A percentile compares a stretch with the other conserved stretches of the same genome.
Conservation (phyloP, 2,797 vertebrate species). For the Pyrocephalus nanus region DNA sequence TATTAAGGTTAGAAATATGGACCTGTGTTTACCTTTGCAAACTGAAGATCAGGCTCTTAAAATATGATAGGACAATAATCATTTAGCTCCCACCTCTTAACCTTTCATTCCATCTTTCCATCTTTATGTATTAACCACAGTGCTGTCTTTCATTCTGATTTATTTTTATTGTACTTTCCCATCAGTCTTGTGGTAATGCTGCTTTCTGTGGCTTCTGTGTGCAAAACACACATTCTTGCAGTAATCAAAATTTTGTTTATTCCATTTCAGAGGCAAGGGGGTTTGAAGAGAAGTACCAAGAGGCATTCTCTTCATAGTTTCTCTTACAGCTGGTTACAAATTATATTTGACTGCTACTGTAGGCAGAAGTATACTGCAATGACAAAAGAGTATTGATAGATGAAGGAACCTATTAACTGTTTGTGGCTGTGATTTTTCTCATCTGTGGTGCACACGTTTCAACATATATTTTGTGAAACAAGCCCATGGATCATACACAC, state of each 20-base stretch:
- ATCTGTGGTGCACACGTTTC: neutral
- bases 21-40: neutral
- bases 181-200: conserved; percentile 4
- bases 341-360: neutral
- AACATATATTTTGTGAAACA: neutral
- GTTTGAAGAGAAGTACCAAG: neutral
- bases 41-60: conserved; percentile 15
- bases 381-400: neutral
- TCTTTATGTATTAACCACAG: conserved; percentile 28
- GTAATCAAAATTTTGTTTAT: conserved; percentile 42
- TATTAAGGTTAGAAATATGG: neutral
- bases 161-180: conserved; percentile 37
- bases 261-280: neutral
- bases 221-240: conserved; percentile 20
- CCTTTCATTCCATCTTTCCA: conserved; percentile 37
- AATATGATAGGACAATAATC: neutral
- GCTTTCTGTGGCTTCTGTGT: conserved; percentile 10
- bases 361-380: neutral
- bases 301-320: neutral
- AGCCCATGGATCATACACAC: neutral
- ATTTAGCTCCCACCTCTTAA: conserved; percentile 29
- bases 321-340: neutral
- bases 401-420: neutral
- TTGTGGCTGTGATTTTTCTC: neutral
- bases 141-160: conserved; percentile 43